A percentile compares a stretch with the other conserved stretches of the same genome.
phyloP scores from a whole-genome alignment of 2,888 invertebrate genomes.

The Boloria euphrosyne region DNA sequence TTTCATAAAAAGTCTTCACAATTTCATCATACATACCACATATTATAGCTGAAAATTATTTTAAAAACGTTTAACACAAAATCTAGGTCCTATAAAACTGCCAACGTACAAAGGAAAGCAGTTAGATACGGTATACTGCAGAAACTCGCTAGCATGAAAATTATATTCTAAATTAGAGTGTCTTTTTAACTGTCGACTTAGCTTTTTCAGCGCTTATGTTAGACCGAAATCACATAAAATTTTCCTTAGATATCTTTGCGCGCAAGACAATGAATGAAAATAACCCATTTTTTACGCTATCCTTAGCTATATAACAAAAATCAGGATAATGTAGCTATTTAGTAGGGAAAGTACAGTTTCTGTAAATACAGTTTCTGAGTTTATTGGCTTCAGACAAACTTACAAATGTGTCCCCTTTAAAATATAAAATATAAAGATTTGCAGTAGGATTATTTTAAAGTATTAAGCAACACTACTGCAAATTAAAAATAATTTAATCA shows the following conservation, averaged over 20 bases:
- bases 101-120: constrained; percentile 16
- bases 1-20: neutral
- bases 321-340: too few species aligned
- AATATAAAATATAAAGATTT: too few species aligned
- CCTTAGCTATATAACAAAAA: too few species aligned
- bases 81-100: constrained; percentile 11
- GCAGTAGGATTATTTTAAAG: too few species aligned
- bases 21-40: too few species aligned
- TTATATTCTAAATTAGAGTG: constrained; percentile 17
- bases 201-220: neutral
- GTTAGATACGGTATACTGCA: constrained; percentile 19
- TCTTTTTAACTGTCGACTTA: constrained; percentile 8
- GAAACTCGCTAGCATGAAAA: constrained; percentile 11
- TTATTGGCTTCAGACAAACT: too few species aligned
- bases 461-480: too few species aligned
- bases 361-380: too few species aligned
- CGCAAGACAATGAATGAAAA: neutral
- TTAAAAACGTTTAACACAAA: constrained; percentile 16
- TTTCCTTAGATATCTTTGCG: neutral
- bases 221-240: neutral
- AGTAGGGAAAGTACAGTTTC: too few species aligned
- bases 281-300: too few species aligned
- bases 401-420: too few species aligned
- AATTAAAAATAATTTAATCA: too few species aligned
- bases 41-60: constrained; percentile 1